These are phyloP conservation scores for Nephrotoma appendiculata DNA, from an alignment of 2,888 invertebrate species.

Conservation along the genomic window DNA sequence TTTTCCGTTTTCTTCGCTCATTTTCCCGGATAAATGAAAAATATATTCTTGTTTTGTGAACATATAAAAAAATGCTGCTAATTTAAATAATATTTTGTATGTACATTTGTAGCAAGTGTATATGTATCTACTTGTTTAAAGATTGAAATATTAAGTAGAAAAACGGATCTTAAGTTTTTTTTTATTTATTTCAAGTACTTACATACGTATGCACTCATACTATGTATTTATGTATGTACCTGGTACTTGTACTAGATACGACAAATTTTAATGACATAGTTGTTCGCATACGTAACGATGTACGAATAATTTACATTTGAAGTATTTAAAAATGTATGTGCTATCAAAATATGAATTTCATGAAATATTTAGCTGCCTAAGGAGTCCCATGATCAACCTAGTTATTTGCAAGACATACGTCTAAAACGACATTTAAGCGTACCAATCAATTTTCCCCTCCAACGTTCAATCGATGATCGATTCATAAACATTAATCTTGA, in stretches of 20 bases:
- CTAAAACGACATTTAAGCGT: no score
- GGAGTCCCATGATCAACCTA: no score
- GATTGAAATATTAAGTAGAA: not conserved
- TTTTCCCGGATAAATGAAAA: not conserved
- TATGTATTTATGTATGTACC: no score
- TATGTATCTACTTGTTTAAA: not conserved
- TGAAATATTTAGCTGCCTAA: not conserved
- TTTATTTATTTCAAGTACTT: no score
- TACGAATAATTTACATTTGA: no score
- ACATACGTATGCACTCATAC: no score
- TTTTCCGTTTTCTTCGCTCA: not conserved
- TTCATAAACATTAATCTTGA: not conserved
- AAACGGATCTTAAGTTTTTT: not conserved
- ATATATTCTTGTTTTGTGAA: not conserved
- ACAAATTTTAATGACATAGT: no score
- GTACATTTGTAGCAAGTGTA: not conserved
- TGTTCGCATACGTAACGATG: no score
- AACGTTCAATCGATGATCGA: no score
- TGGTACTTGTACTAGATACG: no score
- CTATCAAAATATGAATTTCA: not conserved
- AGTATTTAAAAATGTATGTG: not conserved
- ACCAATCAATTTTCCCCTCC: no score
- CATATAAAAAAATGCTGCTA: not conserved
- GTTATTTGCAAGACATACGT: no score
- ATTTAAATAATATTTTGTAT: not conserved